Base-by-base conservation (phyloP, 2,888 invertebrate species). In the Rutpela maculata region DNA sequence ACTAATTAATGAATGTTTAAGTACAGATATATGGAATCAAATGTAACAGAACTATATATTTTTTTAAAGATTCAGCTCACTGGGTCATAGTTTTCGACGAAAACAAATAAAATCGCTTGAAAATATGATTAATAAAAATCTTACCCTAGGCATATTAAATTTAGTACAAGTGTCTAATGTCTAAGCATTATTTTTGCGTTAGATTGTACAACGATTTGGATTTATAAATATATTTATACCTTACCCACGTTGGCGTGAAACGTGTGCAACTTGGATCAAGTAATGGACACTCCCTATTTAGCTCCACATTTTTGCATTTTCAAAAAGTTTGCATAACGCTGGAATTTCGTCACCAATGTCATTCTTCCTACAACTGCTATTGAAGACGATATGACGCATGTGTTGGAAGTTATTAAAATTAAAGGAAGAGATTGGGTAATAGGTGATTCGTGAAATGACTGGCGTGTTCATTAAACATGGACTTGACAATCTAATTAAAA, bases 331-430 rank as follows among this genome's bases (percentile, higher is more conserved):
- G 43, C 65, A 65, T 65, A 43, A 65, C 43, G 43, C 11, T 69
- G 35, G 18, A 35, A 65, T 65, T 70, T 75, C 69, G 75, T 70
- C 57, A 75, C 55, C 75, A 63, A 63, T 75, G 75, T 22, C 75
- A 69, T 75, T 68, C 75, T 26, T 67, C 74, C 70, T 43, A 75
- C 75, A 31, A 12, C 10, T 3, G 18, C 38, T 55, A 65, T 31
- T 56, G 35, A 50, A 50, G 50, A 35, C 31, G 31, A 50, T 50
- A 6, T 50, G n/a, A 50, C 7, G 12, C 4, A 6, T 12, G 43
- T 43, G 50, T 12, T 50, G 50, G n/a, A 50, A 50, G n/a, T n/a
- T 50, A 5, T 50, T 50, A 4, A 50, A 50, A n/a, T 43, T 15
- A 6, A n/a, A n/a, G 50, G 2, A 15, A 50, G n/a, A 50, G 15